phyloP scores from a whole-genome alignment of 2,888 invertebrate species.

The Epinotia demarniana region DNA sequence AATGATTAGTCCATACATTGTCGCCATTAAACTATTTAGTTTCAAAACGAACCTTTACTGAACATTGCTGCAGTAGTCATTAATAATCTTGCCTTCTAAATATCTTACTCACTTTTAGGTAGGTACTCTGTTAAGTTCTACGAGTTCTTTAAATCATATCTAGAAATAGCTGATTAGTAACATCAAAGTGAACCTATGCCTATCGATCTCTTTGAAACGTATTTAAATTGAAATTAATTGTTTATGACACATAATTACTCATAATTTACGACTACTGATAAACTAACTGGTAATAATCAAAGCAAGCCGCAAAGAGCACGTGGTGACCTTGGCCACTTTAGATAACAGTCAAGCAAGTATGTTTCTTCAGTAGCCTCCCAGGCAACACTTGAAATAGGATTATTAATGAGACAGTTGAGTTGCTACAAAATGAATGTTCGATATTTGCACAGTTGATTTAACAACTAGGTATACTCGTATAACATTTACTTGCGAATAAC shows the following conservation, averaged over 20 bases:
- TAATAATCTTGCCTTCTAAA: not conserved
- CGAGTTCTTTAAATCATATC: not conserved
- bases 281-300: conserved; percentile 59
- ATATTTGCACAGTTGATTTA: conserved; percentile 10
- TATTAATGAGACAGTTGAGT: conserved; percentile 14
- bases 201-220: conserved; percentile 24
- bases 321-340: conserved; percentile 47
- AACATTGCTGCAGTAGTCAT: too few species aligned
- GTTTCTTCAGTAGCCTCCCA: conserved; percentile 11
- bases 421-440: not conserved
- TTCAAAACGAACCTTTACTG: too few species aligned
- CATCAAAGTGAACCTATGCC: conserved; percentile 33
- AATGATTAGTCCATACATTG: not conserved
- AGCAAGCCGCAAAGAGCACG: conserved; percentile 50
- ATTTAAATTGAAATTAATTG: conserved; percentile 41
- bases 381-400: conserved; percentile 24
- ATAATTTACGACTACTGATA: conserved; percentile 74
- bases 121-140: not conserved
- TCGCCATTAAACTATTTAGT: too few species aligned
- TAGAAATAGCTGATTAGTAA: not conserved
- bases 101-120: not conserved
- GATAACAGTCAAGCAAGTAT: conserved; percentile 11
- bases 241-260: conserved; percentile 61
- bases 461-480: not conserved
- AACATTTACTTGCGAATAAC: not conserved